Evolutionary conservation across 2,888 invertebrate genomes (phyloP).

Genomic region (Incurvaria masculella): DNA sequence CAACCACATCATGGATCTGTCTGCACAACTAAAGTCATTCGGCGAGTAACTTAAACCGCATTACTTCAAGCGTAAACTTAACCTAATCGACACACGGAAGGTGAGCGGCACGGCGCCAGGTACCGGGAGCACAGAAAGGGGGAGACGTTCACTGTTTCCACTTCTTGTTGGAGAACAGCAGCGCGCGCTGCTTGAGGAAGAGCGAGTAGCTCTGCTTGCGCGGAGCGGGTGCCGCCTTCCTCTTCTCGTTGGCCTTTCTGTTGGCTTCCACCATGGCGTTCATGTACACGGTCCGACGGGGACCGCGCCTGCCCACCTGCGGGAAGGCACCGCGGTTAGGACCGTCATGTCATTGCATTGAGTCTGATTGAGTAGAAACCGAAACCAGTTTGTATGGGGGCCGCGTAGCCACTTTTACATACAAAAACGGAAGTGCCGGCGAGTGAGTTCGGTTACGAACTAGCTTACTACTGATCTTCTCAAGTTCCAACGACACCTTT

Average conservation of each 20-base stretch:
- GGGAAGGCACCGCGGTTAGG: no score
- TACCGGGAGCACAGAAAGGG: background rate
- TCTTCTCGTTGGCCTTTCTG: constrained; percentile 4
- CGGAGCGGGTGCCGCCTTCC: constrained; percentile 17
- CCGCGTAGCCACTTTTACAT: no score
- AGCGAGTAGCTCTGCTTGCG: constrained; percentile 51
- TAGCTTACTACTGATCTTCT: no score
- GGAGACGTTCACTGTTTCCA: constrained; percentile 37
- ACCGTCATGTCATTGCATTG: no score
- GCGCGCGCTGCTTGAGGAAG: constrained; percentile 49
- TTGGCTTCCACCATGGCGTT: constrained; percentile 17
- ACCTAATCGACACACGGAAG: background rate
- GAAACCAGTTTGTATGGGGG: no score
- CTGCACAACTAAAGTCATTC: no score
- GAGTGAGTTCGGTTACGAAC: no score
- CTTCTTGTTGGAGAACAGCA: constrained; percentile 53
- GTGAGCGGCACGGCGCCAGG: background rate
- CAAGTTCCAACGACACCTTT: no score
- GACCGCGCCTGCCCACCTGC: background rate
- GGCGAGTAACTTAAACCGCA: no score
- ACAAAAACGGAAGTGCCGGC: no score
- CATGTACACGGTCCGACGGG: constrained; percentile 13
- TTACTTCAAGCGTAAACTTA: constrained; percentile 6
- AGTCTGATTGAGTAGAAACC: no score
- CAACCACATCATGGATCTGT: no score